phyloP scores from a whole-genome alignment of 2,888 invertebrate species.

The Calameuta pallipes region DNA sequence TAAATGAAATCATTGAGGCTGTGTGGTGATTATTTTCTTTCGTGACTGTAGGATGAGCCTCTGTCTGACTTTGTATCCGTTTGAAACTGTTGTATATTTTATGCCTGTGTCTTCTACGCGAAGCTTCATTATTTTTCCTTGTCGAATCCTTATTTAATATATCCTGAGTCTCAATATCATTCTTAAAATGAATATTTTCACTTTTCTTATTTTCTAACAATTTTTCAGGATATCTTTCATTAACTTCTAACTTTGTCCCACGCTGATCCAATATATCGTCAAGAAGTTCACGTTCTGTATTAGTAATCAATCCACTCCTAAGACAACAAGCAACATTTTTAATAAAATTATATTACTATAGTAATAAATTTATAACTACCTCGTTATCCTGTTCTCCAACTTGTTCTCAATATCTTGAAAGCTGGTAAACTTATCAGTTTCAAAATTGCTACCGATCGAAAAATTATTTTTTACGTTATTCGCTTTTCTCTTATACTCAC shows the following conservation, averaged over 20 bases:
- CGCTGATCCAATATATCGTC: neutral
- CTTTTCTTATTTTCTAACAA: neutral
- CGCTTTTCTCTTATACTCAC: neutral
- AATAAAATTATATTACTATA: neutral
- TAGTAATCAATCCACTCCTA: neutral
- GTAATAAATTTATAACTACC: neutral
- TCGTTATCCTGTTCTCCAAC: conserved; percentile 27
- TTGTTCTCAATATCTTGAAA: conserved; percentile 29
- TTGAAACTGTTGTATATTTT: neutral
- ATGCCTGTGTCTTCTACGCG: neutral
- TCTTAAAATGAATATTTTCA: neutral
- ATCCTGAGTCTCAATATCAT: too few species aligned
- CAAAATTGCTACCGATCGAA: neutral
- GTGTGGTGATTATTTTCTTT: neutral
- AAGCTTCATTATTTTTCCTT: neutral
- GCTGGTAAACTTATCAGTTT: neutral
- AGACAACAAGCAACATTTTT: neutral
- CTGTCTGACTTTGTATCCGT: neutral
- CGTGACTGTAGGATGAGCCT: neutral
- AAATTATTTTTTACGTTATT: neutral
- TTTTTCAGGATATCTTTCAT: neutral
- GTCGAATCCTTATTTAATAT: too few species aligned
- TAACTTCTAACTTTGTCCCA: neutral
- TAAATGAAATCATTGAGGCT: conserved; percentile 16
- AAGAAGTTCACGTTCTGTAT: neutral